phyloP scores from a whole-genome alignment of 1,140 invertebrate species.

The Zaprionus taronus region DNA sequence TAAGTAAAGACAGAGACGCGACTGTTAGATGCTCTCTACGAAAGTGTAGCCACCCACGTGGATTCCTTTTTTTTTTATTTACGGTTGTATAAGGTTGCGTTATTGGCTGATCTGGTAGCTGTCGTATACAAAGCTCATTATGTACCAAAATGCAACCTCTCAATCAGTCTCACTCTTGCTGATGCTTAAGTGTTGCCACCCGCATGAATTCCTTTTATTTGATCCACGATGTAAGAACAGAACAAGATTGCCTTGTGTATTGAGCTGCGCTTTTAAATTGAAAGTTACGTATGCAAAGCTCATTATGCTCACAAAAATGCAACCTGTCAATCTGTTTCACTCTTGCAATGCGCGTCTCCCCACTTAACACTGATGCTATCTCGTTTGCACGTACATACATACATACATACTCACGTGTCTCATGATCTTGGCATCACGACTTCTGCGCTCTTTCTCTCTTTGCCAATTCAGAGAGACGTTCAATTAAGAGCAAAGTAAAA shows the following conservation, averaged over 20 bases:
- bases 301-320: neutral
- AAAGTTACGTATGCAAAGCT: neutral
- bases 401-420: neutral
- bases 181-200: neutral
- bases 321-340: neutral
- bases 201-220: neutral
- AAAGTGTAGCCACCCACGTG: neutral
- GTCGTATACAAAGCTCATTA: neutral
- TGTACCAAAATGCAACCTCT: neutral
- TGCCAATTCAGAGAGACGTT: neutral
- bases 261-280: neutral
- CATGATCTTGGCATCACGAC: neutral
- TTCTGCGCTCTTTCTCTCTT: neutral
- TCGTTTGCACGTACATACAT: neutral
- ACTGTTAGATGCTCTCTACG: neutral
- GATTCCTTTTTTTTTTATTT: neutral
- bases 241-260: neutral
- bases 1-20: neutral
- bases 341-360: neutral
- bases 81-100: neutral
- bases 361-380: neutral
- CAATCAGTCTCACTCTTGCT: neutral
- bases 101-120: neutral
- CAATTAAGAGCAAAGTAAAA: neutral
- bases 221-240: neutral